Evolutionary conservation across 30 jellyfish, hydroid and myxozoan species (phyloP).

Genomic region (Aurelia sp.): DNA sequence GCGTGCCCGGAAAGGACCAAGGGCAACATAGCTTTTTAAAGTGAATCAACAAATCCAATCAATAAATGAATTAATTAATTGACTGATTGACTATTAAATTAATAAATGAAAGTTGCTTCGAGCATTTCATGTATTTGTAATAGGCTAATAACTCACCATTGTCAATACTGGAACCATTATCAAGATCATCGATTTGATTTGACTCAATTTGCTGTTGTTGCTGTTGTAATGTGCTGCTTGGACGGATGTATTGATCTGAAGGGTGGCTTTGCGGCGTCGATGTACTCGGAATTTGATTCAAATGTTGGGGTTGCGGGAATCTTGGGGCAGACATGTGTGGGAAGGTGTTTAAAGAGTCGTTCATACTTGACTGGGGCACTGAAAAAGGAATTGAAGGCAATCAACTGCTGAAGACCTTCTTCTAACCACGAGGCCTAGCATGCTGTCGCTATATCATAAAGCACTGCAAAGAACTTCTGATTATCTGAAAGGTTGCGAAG

Average conservation of each 20-base stretch:
- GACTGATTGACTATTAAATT: too few relatives aligned
- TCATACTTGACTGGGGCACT: background rate
- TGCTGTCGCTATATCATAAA: too few relatives aligned
- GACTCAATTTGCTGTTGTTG: background rate
- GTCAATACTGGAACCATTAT: background rate
- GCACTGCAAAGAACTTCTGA: too few relatives aligned
- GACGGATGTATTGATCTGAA: background rate
- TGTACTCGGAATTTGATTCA: background rate
- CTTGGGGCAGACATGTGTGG: slow-evolving; percentile 3
- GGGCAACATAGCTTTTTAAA: too few relatives aligned
- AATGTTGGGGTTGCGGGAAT: slow-evolving; percentile 1
- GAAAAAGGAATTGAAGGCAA: background rate
- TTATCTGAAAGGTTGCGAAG: too few relatives aligned
- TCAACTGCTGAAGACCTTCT: too few relatives aligned
- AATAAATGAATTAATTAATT: too few relatives aligned
- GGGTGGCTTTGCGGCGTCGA: too few relatives aligned
- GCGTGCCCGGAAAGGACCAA: too few relatives aligned
- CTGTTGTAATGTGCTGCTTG: slow-evolving; percentile 9
- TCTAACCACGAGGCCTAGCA: too few relatives aligned
- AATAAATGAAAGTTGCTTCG: too few relatives aligned
- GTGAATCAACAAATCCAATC: too few relatives aligned
- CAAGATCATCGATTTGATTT: background rate
- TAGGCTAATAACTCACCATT: background rate
- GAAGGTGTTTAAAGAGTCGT: background rate
- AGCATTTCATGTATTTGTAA: background rate